Conservation (phyloP, 2,797 vertebrate species). For the Pitangus sulphuratus region DNA sequence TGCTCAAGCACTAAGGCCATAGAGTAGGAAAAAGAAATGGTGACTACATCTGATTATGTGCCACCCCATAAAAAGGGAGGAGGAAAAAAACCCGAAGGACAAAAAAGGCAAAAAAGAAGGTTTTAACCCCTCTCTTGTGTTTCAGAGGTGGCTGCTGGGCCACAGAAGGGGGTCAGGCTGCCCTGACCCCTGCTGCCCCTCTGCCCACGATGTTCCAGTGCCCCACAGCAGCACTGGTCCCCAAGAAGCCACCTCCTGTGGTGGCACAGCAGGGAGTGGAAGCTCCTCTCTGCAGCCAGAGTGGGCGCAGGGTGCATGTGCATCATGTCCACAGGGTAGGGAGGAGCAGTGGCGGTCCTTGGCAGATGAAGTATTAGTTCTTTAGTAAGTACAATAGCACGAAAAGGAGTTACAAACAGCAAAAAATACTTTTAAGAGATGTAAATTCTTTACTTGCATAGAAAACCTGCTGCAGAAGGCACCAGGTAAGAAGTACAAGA, state of each 20-base stretch:
- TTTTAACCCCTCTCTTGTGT: background rate
- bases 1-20: background rate
- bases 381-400: slow-evolving; percentile 21
- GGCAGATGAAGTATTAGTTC: background rate
- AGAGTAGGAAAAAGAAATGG: background rate
- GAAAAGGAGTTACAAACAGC: slow-evolving; percentile 27
- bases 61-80: background rate
- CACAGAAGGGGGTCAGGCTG: background rate
- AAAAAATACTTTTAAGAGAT: slow-evolving; percentile 2
- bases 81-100: too few species aligned
- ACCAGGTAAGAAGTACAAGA: background rate
- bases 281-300: background rate
- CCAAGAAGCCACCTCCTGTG: rapidly evolving
- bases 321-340: rapidly evolving
- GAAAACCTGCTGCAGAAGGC: background rate
- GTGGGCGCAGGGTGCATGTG: rapidly evolving
- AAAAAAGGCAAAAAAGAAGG: background rate
- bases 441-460: slow-evolving; percentile 37
- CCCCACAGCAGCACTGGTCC: background rate
- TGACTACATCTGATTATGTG: background rate
- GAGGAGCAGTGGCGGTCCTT: background rate
- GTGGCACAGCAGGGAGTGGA: background rate
- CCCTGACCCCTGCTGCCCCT: background rate
- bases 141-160: background rate
- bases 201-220: rapidly evolving